A percentile compares a stretch with the other conserved stretches of the same genome.
phyloP scores from a whole-genome alignment of 1,140 invertebrate genomes.

The Zaprionus tsacasi region DNA sequence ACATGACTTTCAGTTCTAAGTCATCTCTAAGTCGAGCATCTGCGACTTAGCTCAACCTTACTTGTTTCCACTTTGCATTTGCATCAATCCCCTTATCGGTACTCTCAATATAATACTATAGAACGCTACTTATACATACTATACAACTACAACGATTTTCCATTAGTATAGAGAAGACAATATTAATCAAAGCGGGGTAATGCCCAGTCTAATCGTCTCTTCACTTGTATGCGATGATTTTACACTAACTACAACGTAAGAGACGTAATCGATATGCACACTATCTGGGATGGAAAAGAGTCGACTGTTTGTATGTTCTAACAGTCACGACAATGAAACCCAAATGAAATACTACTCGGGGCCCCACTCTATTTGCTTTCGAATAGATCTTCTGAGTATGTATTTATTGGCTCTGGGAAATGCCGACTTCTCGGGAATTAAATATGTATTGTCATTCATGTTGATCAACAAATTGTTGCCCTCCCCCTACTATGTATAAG shows the following conservation, averaged over 20 bases:
- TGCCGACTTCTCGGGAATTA: conserved; percentile 50
- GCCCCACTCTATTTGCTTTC: background rate
- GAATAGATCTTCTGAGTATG: background rate
- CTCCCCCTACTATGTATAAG: background rate
- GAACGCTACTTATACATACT: conserved; percentile 9
- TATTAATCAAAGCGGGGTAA: conserved; percentile 57
- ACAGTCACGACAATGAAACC: conserved; percentile 54
- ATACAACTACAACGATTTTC: background rate
- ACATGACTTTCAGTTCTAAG: background rate
- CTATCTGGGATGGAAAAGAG: background rate
- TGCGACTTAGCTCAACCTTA: background rate
- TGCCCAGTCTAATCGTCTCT: conserved; percentile 38
- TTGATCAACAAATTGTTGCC: conserved; percentile 22
- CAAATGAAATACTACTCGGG: conserved; percentile 10
- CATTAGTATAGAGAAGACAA: conserved; percentile 1
- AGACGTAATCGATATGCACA: conserved; percentile 21
- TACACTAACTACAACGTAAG: conserved; percentile 18
- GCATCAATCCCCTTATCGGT: conserved; percentile 29
- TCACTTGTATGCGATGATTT: background rate
- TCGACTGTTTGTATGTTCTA: conserved; percentile 5
- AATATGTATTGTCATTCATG: conserved; percentile 57
- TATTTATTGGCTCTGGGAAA: conserved; percentile 16
- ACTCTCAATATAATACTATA: conserved; percentile 4
- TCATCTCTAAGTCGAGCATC: background rate
- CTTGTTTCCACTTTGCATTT: conserved; percentile 11